Base-by-base conservation (phyloP, 2,888 invertebrate genomes). In the Exocentrus adspersus region DNA sequence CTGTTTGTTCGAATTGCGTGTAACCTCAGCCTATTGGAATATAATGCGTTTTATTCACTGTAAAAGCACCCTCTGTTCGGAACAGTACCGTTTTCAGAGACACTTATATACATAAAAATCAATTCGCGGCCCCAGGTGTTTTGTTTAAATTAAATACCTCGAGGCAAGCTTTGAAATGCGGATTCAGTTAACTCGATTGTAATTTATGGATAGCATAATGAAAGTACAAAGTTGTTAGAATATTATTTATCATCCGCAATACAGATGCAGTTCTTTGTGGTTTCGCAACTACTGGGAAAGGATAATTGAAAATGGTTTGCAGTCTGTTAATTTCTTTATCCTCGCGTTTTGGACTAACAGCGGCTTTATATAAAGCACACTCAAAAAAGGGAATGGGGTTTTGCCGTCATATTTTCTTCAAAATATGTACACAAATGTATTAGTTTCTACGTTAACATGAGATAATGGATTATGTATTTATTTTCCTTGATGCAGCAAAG, bases 71-170 rank as follows among this genome's bases (percentile, higher is more conserved):
- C 28, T 28, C 20, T 37, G 30, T 7, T 3, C 32, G 16, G 14
- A 20, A 21, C 63, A 54, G 52, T 52, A 52, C 63, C 61, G 65
- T 59, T 58, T 68, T 59, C 56, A 50, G 65, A 61, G 59, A 61
- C 65, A 63, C 62, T 63, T 64, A 64, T n/a, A n/a, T n/a, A n/a
- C n/a, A n/a, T 63, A 57, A 65, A 69, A 69, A 69, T 66, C 68
- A 65, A 68, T 68, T 69, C 63, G 17, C 60, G 45, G 66, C 70
- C 67, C 37, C 62, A 57, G 65, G 68, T 65, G 65, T 60, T 70
- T 68, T 65, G 70, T 68, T 70, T 70, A 70, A 68, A 70, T 70
- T 70, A 68, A 67, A 70, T 66, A 60, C 62, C 46, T 62, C 64
- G 59, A 62, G 68, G 62, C 57, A 57, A 48, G 59, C 62, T 57